phyloP scores from a whole-genome alignment of 1,140 invertebrate genomes.

The Gerris buenoi region DNA sequence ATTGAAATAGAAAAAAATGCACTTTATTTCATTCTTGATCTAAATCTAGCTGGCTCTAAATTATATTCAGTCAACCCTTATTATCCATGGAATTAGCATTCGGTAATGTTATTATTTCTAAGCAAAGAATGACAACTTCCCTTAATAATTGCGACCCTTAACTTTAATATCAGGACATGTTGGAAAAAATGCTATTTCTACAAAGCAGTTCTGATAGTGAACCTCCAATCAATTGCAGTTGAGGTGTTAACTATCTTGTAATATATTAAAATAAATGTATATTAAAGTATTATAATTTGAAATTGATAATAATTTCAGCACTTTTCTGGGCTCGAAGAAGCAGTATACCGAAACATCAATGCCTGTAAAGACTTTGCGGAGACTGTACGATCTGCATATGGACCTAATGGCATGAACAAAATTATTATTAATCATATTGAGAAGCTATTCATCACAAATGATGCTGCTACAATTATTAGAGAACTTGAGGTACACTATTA shows the following conservation, averaged over 20 bases:
- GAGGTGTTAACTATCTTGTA: background rate
- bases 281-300: background rate
- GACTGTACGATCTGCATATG: constrained; percentile 86
- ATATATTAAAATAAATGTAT: background rate
- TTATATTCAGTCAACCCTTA: too few species aligned
- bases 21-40: too few species aligned
- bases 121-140: too few species aligned
- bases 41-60: too few species aligned
- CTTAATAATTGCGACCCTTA: too few species aligned
- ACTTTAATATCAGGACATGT: too few species aligned
- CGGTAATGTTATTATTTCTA: too few species aligned
- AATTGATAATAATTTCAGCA: constrained; percentile 48
- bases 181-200: too few species aligned
- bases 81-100: too few species aligned
- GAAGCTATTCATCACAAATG: constrained; percentile 96
- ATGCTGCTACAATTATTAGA: constrained; percentile 93
- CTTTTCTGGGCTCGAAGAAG: constrained; percentile 92
- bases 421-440: constrained; percentile 99
- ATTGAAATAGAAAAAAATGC: too few species aligned
- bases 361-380: constrained; percentile 91
- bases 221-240: too few species aligned
- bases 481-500: constrained; percentile 60
- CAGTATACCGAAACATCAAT: constrained; percentile 86
- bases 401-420: constrained; percentile 98
- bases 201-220: too few species aligned